A percentile compares a stretch with the other conserved stretches of the same genome.
Evolutionary conservation across 2,113 vertebrate species (phyloP).

Genomic region (Uria lomvia): DNA sequence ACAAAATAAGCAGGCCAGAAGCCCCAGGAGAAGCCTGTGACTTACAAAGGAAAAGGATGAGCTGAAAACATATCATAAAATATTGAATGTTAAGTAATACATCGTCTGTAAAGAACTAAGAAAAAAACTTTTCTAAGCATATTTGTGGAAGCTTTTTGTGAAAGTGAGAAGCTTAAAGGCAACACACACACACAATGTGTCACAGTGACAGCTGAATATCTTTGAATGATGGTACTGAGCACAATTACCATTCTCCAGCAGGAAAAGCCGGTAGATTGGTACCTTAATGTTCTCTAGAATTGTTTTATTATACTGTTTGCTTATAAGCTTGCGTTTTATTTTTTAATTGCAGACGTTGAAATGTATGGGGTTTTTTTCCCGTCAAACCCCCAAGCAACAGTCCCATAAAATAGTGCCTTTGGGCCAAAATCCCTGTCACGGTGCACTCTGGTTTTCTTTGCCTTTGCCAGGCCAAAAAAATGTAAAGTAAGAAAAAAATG

Average conservation of each 20-base stretch:
- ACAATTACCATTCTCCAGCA: not conserved
- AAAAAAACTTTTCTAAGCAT: not conserved
- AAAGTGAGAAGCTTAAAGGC: not conserved
- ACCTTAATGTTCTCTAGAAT: not conserved
- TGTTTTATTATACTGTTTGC: not conserved
- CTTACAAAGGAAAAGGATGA: not conserved
- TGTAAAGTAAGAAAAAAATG: no score
- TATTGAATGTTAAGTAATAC: not conserved
- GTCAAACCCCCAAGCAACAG: not conserved
- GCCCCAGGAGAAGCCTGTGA: not conserved
- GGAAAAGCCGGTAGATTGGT: not conserved
- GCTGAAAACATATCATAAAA: not conserved
- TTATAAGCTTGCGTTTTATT: not conserved
- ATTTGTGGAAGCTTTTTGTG: not conserved
- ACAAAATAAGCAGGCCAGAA: not conserved
- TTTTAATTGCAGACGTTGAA: not conserved
- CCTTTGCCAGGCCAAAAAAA: not conserved
- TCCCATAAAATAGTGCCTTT: not conserved
- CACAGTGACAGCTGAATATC: not conserved
- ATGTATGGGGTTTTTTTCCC: not conserved
- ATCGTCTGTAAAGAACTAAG: not conserved
- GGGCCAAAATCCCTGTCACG: not conserved
- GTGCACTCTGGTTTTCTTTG: not conserved
- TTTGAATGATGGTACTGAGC: not conserved
- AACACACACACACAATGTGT: not conserved